phyloP scores from a whole-genome alignment of 2,113 vertebrate genomes.

The Odocoileus virginianus region DNA sequence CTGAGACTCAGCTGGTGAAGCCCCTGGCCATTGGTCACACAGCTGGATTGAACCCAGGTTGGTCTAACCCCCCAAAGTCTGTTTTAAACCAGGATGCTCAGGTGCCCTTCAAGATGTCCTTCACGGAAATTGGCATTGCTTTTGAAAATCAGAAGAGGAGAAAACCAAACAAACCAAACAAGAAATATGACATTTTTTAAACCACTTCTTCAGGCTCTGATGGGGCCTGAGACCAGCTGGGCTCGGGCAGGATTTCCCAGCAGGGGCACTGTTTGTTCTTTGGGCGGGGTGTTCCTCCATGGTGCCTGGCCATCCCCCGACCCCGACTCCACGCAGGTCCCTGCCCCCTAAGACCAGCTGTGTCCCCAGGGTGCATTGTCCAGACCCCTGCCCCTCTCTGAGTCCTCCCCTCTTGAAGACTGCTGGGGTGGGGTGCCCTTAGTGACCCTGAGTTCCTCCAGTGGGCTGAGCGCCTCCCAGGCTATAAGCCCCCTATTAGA shows the following conservation, averaged over 20 bases:
- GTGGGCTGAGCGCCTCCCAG: not conserved
- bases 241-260: not conserved
- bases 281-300: not conserved
- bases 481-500: not conserved
- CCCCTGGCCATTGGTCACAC: not conserved
- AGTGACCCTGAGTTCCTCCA: not conserved
- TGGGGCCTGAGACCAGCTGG: not conserved
- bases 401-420: not conserved
- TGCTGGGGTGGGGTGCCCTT: not conserved
- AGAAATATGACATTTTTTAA: constrained; percentile 50
- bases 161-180: constrained; percentile 49
- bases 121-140: not conserved
- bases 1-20: not conserved
- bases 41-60: not conserved
- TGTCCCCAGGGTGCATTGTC: not conserved
- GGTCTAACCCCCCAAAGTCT: not conserved
- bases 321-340: not conserved
- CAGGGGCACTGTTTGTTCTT: not conserved
- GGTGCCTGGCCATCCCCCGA: not conserved
- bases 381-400: not conserved
- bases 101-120: not conserved
- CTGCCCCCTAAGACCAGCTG: not conserved
- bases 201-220: constrained; percentile 27
- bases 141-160: not conserved
- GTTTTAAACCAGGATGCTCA: not conserved